Conservation (phyloP, 2,113 vertebrate genomes). For the Spea bombifrons region DNA sequence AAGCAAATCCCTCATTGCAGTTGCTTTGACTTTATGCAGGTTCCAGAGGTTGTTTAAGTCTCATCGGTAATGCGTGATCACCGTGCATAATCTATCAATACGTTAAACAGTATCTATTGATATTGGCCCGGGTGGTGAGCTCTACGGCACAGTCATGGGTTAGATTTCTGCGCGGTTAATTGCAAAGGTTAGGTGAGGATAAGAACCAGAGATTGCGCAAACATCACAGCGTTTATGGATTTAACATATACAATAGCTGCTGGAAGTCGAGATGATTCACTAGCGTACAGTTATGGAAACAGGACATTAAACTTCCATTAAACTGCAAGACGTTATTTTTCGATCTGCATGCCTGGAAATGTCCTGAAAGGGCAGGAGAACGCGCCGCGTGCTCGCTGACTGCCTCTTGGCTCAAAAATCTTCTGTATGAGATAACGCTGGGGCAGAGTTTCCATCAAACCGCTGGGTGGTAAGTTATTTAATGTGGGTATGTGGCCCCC, state of each 20-base stretch:
- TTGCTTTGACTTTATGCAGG: neutral
- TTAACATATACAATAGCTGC: slow-evolving; percentile 41
- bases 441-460: neutral
- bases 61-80: neutral
- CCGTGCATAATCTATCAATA: neutral
- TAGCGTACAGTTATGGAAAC: slow-evolving; percentile 26
- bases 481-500: neutral
- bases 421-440: neutral
- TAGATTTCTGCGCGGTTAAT: neutral
- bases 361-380: neutral
- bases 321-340: slow-evolving; percentile 7
- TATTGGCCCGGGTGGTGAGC: neutral
- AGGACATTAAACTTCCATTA: slow-evolving; percentile 35
- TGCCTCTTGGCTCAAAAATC: neutral
- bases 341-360: slow-evolving; percentile 9
- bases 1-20: no score
- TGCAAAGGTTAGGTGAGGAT: slow-evolving; percentile 38
- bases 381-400: slow-evolving; percentile 11
- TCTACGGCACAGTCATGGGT: neutral
- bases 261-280: slow-evolving; percentile 13
- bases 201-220: slow-evolving; percentile 33
- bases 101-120: neutral
- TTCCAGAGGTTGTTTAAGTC: neutral
- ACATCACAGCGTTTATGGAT: slow-evolving; percentile 21
- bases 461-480: neutral